Conservation (phyloP, 2,888 invertebrate genomes). For the Diarsia mendica region DNA sequence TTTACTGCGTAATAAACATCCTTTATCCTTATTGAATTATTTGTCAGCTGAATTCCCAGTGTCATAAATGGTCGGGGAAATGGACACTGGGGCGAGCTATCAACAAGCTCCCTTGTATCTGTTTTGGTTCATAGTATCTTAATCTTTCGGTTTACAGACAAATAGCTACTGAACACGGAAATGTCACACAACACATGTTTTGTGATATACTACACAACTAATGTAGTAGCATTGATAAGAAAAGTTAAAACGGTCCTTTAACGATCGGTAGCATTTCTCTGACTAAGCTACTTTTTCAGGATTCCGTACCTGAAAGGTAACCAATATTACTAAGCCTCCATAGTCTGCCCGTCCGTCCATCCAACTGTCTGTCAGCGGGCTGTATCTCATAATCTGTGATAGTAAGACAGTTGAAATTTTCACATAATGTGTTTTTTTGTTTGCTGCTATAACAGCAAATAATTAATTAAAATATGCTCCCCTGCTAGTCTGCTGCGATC, state of each 20-base stretch:
- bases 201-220: background rate
- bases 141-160: background rate
- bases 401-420: too few relatives aligned
- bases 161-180: background rate
- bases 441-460: too few relatives aligned
- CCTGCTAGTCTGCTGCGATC: too few relatives aligned
- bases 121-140: background rate
- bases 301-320: too few relatives aligned
- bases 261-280: background rate
- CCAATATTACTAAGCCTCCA: too few relatives aligned
- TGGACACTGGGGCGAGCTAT: background rate
- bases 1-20: constrained; percentile 24
- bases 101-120: background rate
- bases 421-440: background rate
- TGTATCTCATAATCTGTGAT: too few relatives aligned
- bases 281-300: background rate
- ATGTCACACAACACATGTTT: background rate
- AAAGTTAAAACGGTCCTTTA: background rate
- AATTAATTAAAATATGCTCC: too few relatives aligned
- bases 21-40: constrained; percentile 35
- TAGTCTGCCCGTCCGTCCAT: too few relatives aligned
- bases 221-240: background rate
- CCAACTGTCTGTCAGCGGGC: too few relatives aligned
- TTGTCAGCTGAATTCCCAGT: constrained; percentile 22
- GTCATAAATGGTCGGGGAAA: background rate